These are phyloP conservation scores for Gambusia affinis DNA, from an alignment of 2,113 vertebrate genomes.

Conservation along the genomic window DNA sequence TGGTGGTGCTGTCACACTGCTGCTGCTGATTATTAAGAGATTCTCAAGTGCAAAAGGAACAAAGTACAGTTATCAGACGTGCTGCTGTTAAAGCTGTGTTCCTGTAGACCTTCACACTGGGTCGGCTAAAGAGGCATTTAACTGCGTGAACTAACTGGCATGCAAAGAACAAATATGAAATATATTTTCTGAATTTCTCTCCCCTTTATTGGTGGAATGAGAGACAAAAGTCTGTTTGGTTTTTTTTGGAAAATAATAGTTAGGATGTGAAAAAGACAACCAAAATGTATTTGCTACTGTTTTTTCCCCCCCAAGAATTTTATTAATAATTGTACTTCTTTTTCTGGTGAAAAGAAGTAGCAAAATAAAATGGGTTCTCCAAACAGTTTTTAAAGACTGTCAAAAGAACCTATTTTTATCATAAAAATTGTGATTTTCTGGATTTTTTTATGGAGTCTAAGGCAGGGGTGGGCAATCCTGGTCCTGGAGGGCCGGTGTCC, in stretches of 20 bases:
- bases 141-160: neutral
- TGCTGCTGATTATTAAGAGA: conserved; percentile 38
- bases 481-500: too few relatives aligned
- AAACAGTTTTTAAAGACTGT: too few relatives aligned
- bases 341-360: too few relatives aligned
- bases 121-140: neutral
- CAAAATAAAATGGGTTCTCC: too few relatives aligned
- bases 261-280: neutral
- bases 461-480: too few relatives aligned
- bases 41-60: conserved; percentile 28
- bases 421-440: too few relatives aligned
- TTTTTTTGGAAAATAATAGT: too few relatives aligned
- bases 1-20: conserved; percentile 16
- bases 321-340: too few relatives aligned
- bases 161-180: neutral
- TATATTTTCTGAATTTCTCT: neutral
- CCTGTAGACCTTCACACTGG: neutral
- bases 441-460: too few relatives aligned
- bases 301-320: too few relatives aligned
- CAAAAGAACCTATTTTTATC: too few relatives aligned
- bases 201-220: neutral
- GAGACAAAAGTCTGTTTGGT: neutral
- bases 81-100: neutral
- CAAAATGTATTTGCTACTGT: neutral
- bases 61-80: neutral